Evolutionary conservation across 2,888 invertebrate genomes (phyloP), one percentile per base, ranked within the genome.

Genomic region (Drosophila subquinaria): DNA sequence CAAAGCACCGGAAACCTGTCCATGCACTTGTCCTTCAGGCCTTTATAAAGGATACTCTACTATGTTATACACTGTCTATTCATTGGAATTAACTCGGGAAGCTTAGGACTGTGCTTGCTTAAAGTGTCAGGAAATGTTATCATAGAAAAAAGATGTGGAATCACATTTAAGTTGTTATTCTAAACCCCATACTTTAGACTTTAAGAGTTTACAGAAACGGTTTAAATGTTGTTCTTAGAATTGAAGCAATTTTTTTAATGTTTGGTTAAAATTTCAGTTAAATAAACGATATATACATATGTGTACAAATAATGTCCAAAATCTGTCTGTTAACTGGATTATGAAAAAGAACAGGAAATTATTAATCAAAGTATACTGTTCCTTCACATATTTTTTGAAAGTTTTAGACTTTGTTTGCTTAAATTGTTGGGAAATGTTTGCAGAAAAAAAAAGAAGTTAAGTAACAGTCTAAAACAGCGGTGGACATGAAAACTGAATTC

Each of bases 1-100:
- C 61, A 66, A 73, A 67, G 69, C 62, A 69, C 62, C 65, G 70
- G 70, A 76, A 76, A 73, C 69, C 66, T 64, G 67, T 62, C 61
- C 66, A 52, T 56, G 61, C 59, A 60, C 51, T 38, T 62, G 61
- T 57, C 20, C 45, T 43, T 11, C 36, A 60, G 17, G n/a, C 20
- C 15, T 23, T 23, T 23, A 11, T 30, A 23, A 38, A 17, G 36
- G 47, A 59, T 48, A 8, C 47, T 59, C 4, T 59, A 36, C 23
- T 47, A 4, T n/a, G 23, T 20, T 20, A 23, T 10, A 47, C 17
- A 11, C 20, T 48, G 27, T 48, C 57, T 48, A 47, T 59, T 17
- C 57, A 38, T 13, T 59, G 47, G 45, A 47, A 56, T 56, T 56
- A 35, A 56, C 35, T 45, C 35, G 15, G 45, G 35, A 20, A 45